Conservation (phyloP, 2,888 invertebrate genomes). For the Yponomeuta plumbellus region DNA sequence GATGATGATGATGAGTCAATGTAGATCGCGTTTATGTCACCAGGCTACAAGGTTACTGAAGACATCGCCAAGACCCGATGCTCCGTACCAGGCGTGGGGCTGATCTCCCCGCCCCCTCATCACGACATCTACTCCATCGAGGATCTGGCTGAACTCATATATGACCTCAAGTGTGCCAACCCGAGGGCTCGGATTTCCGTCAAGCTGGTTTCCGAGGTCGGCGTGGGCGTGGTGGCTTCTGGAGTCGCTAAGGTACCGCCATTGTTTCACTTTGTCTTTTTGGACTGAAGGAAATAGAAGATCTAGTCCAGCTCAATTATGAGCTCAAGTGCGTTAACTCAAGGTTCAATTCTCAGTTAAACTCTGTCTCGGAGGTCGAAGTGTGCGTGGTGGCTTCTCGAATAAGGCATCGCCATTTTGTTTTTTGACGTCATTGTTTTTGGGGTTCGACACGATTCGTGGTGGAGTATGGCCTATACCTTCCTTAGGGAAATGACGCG, state of each 20-base stretch:
- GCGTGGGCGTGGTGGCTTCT: conserved; percentile 99
- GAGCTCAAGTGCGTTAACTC: conserved; percentile 99
- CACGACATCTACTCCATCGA: conserved; percentile 99
- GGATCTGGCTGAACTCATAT: conserved; percentile 98
- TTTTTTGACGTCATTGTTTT: too few relatives aligned
- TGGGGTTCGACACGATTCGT: too few relatives aligned
- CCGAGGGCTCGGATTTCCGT: conserved; percentile 96
- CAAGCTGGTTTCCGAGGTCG: conserved; percentile 98
- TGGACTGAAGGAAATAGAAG: conserved; percentile 82
- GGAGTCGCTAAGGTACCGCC: conserved; percentile 93
- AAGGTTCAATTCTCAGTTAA: conserved; percentile 96
- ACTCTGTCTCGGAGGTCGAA: too few relatives aligned
- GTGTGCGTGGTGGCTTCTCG: too few relatives aligned
- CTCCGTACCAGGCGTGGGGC: conserved; percentile 96
- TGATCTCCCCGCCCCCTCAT: conserved; percentile 99
- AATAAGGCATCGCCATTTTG: too few relatives aligned
- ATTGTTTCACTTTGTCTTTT: too few relatives aligned
- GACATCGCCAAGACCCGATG: conserved; percentile 97
- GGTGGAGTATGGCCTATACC: too few relatives aligned
- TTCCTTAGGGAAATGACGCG: too few relatives aligned
- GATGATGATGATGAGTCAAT: too few relatives aligned
- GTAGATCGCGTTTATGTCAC: too few relatives aligned
- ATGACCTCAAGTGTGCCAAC: conserved; percentile 98
- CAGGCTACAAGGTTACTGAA: conserved; percentile 89
- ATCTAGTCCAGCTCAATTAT: conserved; percentile 97